Evolutionary conservation across 2,113 vertebrate species (phyloP).

Genomic region (Calcarius ornatus): DNA sequence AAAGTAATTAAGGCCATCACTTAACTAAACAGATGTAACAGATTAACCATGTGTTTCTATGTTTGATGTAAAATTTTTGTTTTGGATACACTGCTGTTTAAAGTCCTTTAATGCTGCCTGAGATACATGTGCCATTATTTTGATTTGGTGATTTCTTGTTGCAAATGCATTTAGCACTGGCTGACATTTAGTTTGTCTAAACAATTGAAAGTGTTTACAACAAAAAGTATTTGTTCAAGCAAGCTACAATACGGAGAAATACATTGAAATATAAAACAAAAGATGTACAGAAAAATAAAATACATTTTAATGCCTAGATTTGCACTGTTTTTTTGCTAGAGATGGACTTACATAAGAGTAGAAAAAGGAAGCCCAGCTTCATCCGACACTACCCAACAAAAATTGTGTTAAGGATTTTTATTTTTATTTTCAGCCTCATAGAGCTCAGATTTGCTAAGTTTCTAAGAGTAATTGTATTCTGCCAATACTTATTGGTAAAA

Average conservation of each 20-base stretch:
- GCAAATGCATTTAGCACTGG: conserved; percentile 36
- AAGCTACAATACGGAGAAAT: not conserved
- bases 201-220: conserved; percentile 46
- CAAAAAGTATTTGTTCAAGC: conserved; percentile 6
- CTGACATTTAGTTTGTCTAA: conserved; percentile 60
- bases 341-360: not conserved
- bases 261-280: not conserved
- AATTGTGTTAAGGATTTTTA: not conserved
- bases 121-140: conserved; percentile 31
- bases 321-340: not conserved
- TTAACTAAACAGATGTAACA: not conserved
- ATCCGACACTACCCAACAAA: not conserved
- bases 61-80: not conserved
- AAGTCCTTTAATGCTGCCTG: not conserved
- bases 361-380: not conserved
- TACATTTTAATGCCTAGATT: not conserved
- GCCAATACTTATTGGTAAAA: not conserved
- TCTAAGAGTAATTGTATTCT: not conserved
- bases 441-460: not conserved
- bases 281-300: not conserved
- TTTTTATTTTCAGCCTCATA: not conserved
- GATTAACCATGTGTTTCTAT: not conserved
- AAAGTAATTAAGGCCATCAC: not conserved
- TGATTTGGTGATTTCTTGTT: conserved; percentile 40
- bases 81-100: not conserved